phyloP scores from a whole-genome alignment of 1,140 invertebrate species.

The Thalassaphorura encarpata region DNA sequence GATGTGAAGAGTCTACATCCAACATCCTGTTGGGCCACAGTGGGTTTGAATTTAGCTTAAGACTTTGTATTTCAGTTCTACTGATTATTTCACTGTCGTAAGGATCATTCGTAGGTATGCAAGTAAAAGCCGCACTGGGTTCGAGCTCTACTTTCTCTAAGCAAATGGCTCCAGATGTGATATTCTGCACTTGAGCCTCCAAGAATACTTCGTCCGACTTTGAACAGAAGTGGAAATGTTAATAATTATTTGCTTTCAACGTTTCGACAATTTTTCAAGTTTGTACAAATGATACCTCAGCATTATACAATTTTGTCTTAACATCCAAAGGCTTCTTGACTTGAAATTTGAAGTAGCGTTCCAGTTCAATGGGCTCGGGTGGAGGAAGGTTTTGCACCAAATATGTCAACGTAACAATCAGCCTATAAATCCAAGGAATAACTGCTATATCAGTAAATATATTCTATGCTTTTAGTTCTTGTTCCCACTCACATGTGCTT shows the following conservation, averaged over 20 bases:
- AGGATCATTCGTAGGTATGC: conserved; percentile 37
- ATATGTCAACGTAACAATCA: conserved; percentile 94
- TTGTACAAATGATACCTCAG: conserved; percentile 52
- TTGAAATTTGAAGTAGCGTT: conserved; percentile 97
- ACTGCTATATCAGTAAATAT: not conserved
- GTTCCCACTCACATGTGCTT: conserved; percentile 71
- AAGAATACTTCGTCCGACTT: conserved; percentile 93
- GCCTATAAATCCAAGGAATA: conserved; percentile 43
- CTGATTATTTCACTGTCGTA: too few species aligned
- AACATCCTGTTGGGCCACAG: conserved; percentile 25
- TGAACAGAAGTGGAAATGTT: conserved; percentile 24
- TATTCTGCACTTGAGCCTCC: conserved; percentile 94
- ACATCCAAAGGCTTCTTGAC: conserved; percentile 96
- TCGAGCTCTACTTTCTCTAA: conserved; percentile 86
- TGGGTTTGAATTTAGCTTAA: not conserved
- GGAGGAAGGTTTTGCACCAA: conserved; percentile 47
- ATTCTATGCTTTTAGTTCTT: conserved; percentile 14
- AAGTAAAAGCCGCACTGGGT: conserved; percentile 75
- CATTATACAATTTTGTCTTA: conserved; percentile 96
- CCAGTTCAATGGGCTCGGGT: conserved; percentile 54
- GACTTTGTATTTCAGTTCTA: not conserved
- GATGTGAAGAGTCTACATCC: conserved; percentile 51
- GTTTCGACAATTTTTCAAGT: too few species aligned
- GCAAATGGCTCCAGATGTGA: conserved; percentile 76
- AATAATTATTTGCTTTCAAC: not conserved